Evolutionary conservation across 1,140 invertebrate genomes (phyloP).

Genomic region (Drosophila prosaltans): DNA sequence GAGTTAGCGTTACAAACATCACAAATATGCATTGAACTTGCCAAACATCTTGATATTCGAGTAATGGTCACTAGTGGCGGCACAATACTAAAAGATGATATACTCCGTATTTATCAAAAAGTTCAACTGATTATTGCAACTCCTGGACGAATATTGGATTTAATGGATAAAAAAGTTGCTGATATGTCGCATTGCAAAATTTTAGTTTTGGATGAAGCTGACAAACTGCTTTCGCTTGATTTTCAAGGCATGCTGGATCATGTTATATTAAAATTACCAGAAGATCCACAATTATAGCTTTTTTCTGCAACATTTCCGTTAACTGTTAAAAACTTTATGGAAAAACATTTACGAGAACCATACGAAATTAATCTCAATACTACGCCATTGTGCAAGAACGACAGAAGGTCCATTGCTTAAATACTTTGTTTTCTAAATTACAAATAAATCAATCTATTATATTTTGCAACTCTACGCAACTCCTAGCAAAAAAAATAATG

Average conservation of each 20-base stretch:
- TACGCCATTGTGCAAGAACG: conserved; percentile 99
- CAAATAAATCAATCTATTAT: conserved; percentile 99
- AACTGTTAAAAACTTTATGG: conserved; percentile 99
- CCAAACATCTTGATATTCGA: conserved; percentile 97
- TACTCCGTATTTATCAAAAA: conserved; percentile 99
- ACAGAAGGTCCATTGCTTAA: conserved; percentile 99
- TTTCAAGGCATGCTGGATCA: conserved; percentile 99
- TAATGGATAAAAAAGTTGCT: conserved; percentile 99
- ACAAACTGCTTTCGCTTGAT: conserved; percentile 99
- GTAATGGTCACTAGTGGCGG: conserved; percentile 99
- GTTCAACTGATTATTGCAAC: conserved; percentile 99
- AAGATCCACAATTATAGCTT: conserved; percentile 97
- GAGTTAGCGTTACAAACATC: conserved; percentile 99
- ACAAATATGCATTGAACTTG: conserved; percentile 99
- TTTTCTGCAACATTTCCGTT: conserved; percentile 99
- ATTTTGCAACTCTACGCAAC: conserved; percentile 99
- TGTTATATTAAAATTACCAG: conserved; percentile 96
- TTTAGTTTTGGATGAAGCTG: conserved; percentile 99
- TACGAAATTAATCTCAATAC: conserved; percentile 99
- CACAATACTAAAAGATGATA: conserved; percentile 99
- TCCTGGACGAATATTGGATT: conserved; percentile 99
- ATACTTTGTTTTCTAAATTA: conserved; percentile 99
- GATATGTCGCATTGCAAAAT: conserved; percentile 98
- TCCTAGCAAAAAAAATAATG: conserved; percentile 99
- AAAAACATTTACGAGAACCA: conserved; percentile 97